phyloP scores from a whole-genome alignment of 30 jellyfish, hydroid and myxozoan species.

The Nemopilema nomurai region DNA sequence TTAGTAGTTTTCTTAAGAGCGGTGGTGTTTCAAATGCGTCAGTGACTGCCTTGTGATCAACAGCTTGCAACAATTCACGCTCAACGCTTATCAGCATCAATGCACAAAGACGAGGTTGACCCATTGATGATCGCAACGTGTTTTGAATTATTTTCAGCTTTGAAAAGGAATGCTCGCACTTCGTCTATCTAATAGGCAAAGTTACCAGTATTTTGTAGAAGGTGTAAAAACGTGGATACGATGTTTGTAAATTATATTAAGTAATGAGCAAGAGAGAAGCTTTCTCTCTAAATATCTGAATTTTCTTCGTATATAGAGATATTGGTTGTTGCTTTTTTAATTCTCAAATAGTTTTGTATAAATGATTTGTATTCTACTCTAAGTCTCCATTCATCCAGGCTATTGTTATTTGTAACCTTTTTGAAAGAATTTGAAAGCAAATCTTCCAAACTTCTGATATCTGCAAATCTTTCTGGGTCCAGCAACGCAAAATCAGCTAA shows the following conservation, averaged over 20 bases:
- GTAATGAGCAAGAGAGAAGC: constrained; percentile 24
- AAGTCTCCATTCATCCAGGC: constrained; percentile 21
- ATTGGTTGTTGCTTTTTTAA: too few relatives aligned
- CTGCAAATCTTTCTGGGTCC: constrained; percentile 58
- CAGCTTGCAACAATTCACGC: constrained; percentile 43
- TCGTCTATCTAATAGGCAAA: constrained; percentile 32
- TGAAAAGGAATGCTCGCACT: constrained; percentile 38
- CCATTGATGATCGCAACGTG: constrained; percentile 38
- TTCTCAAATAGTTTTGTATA: constrained; percentile 28
- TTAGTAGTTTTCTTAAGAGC: constrained; percentile 50
- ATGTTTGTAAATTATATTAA: constrained; percentile 31
- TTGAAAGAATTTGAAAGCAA: constrained; percentile 13
- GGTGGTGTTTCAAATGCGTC: constrained; percentile 60
- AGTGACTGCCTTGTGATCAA: constrained; percentile 34
- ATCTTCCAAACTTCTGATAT: not conserved
- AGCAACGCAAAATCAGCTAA: constrained; percentile 53
- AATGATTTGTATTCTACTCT: constrained; percentile 41
- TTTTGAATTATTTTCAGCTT: constrained; percentile 17
- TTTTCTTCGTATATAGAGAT: too few relatives aligned
- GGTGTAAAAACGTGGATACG: constrained; percentile 53
- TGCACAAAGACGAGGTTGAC: constrained; percentile 61
- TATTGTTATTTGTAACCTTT: constrained; percentile 38
- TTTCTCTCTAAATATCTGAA: constrained; percentile 31
- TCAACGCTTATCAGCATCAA: constrained; percentile 57
- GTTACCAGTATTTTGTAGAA: constrained; percentile 28